Percentiles rank a stretch among this genome's conserved stretches.
Conservation (phyloP, 2,888 invertebrate species). For the Caenorhabditis parvicauda region DNA sequence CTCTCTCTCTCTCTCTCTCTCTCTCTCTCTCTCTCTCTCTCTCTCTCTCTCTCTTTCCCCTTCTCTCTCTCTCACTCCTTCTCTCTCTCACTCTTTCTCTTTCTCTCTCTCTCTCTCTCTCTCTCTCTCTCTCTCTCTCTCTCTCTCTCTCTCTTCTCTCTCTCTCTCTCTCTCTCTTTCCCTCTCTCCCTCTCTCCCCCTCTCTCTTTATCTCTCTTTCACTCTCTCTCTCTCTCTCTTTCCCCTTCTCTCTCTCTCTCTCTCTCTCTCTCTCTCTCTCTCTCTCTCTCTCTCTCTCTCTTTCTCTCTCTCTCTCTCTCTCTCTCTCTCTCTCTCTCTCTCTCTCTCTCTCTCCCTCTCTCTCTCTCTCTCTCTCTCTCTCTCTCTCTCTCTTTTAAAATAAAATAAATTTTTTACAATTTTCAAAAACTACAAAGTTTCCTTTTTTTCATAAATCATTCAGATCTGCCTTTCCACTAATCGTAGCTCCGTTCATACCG, state of each 20-base stretch:
- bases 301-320: not conserved
- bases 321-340: conserved; percentile 1
- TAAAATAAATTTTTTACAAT: no score
- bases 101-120: not conserved
- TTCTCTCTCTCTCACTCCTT: conserved; percentile 6
- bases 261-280: conserved; percentile 2
- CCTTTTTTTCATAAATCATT: no score
- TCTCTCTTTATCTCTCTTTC: not conserved
- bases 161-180: not conserved
- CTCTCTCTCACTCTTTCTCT: not conserved
- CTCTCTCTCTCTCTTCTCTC: not conserved
- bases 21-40: not conserved
- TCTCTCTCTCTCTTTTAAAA: no score
- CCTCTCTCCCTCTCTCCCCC: not conserved
- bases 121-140: not conserved
- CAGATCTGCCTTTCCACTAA: no score
- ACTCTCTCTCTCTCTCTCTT: not conserved
- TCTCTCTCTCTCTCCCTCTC: no score
- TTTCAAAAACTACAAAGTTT: no score
- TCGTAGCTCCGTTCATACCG: no score
- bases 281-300: not conserved
- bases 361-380: no score
- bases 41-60: conserved; percentile 17
- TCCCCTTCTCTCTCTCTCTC: conserved; percentile 2
- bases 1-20: not conserved